These are phyloP conservation scores for Spea bombifrons DNA, from an alignment of 2,113 vertebrate genomes.

Conservation along the genomic window DNA sequence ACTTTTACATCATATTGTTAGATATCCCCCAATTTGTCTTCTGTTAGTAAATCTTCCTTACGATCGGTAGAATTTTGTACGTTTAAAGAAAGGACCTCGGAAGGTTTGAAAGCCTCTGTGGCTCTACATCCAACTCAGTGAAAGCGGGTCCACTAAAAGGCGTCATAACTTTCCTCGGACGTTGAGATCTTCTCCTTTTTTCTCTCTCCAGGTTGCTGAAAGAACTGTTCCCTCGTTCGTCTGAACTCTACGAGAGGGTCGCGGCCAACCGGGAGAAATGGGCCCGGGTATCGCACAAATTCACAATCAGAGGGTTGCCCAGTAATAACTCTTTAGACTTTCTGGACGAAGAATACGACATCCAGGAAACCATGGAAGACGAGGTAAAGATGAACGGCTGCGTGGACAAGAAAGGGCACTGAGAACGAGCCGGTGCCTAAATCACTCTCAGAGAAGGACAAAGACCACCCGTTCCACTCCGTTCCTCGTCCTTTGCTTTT, in stretches of 20 bases:
- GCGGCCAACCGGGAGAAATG: conserved; percentile 92
- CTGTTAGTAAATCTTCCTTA: too few relatives aligned
- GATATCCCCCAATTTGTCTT: too few relatives aligned
- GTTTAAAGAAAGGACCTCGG: too few relatives aligned
- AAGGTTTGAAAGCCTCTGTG: too few relatives aligned
- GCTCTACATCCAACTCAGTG: too few relatives aligned
- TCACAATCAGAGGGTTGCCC: conserved; percentile 91
- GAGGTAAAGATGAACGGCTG: conserved; percentile 81
- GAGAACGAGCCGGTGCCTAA: conserved; percentile 53
- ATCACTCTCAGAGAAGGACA: neutral
- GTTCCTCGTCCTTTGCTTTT: neutral
- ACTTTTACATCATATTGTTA: too few relatives aligned
- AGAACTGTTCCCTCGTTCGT: conserved; percentile 81
- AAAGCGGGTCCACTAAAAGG: too few relatives aligned
- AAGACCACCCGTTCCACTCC: neutral
- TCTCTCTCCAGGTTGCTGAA: conserved; percentile 75
- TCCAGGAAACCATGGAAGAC: conserved; percentile 72
- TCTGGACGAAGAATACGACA: conserved; percentile 91
- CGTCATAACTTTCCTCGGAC: too few relatives aligned
- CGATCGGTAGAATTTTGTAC: too few relatives aligned
- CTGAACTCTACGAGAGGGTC: conserved; percentile 86
- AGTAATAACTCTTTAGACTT: conserved; percentile 98
- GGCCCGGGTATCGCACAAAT: conserved; percentile 95
- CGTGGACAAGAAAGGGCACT: conserved; percentile 60
- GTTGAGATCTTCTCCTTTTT: neutral